Base-by-base conservation (phyloP, 1,140 invertebrate genomes). In the Brachionus sp. region DNA sequence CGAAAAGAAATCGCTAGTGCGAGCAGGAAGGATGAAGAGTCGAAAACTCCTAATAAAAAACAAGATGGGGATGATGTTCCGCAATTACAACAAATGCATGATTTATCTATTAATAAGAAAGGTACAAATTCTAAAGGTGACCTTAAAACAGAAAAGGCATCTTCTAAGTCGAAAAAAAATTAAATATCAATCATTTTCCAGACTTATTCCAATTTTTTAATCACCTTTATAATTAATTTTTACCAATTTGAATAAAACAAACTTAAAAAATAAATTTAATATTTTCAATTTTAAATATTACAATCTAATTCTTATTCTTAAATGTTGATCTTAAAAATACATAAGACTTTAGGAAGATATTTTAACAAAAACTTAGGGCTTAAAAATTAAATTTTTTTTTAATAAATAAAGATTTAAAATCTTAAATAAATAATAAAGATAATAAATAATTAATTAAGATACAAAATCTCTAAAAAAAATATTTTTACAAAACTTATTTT, bases 21-120 rank as follows among this genome's bases (percentile, higher is more conserved):
- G 29, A 66, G 23, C 23, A 57, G 23, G n/a, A 42, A 62, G 25
- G 70, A 75, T 16, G 33, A 62, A 2, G 77, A 80, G 35, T 25
- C 53, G 5, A 62, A 64, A 62, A 57, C 23, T 33, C 46, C 13
- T 3, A 29, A 3, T 9, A 50, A 75, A 46, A 80, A 66, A n/a
- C 9, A 25, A n/a, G 77, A 66, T 4, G 16, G 9, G 5, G 35
- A 16, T 10, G 77, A 80, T 42, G 46, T 62, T 37, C 29, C 77
- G 39, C 77, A 80, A 35, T 19, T 80, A 12, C 50, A 80, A 35
- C 35, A 80, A 25, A 80, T 80, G 77, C 77, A 80, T 19, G 57
- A 62, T 29, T 66, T 80, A 12, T 37, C 33, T 39, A 10, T 80
- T 9, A 57, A 62, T 37, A 57, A 42, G 16, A 57, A 75, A 19